A percentile compares a stretch with the other conserved stretches of the same genome.
These are phyloP conservation scores for Leucophenga varia DNA, from an alignment of 1,140 invertebrate genomes.

Conservation along the genomic window DNA sequence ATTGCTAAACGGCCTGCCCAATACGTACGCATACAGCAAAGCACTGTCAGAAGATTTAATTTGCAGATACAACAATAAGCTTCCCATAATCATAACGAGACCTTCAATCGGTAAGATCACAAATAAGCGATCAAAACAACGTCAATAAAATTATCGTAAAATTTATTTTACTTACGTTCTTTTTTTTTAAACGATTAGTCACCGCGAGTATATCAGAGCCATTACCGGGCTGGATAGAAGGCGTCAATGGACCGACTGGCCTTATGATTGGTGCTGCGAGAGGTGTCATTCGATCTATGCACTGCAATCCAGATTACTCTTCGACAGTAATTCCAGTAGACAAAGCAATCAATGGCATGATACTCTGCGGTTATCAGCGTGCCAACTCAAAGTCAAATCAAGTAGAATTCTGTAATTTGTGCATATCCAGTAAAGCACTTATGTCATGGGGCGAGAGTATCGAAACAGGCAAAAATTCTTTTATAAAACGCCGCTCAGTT, in stretches of 20 bases:
- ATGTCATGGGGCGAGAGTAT: conserved; percentile 79
- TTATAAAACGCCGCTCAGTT: conserved; percentile 65
- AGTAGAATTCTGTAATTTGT: conserved; percentile 63
- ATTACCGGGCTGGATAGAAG: conserved; percentile 88
- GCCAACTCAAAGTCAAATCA: conserved; percentile 57
- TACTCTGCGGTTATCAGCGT: conserved; percentile 70
- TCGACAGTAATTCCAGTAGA: conserved; percentile 83
- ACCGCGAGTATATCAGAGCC: conserved; percentile 71
- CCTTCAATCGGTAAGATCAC: conserved; percentile 79
- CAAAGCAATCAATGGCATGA: conserved; percentile 75
- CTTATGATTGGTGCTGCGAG: conserved; percentile 76
- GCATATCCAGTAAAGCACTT: conserved; percentile 63
- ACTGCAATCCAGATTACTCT: conserved; percentile 62
- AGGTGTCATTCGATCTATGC: conserved; percentile 75
- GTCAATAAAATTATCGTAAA: background rate
- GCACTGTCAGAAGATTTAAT: conserved; percentile 73
- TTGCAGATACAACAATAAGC: conserved; percentile 60
- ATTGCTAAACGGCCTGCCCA: conserved; percentile 71
- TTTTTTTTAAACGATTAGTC: conserved; percentile 59
- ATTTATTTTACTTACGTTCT: conserved; percentile 14
- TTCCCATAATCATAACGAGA: conserved; percentile 70
- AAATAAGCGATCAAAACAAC: too few relatives aligned
- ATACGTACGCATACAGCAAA: conserved; percentile 81
- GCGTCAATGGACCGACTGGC: conserved; percentile 89
- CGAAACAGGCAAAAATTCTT: conserved; percentile 66